Evolutionary conservation across 2,113 vertebrate genomes (phyloP), one percentile per base, ranked within the genome.

Genomic region (Octodon degus): DNA sequence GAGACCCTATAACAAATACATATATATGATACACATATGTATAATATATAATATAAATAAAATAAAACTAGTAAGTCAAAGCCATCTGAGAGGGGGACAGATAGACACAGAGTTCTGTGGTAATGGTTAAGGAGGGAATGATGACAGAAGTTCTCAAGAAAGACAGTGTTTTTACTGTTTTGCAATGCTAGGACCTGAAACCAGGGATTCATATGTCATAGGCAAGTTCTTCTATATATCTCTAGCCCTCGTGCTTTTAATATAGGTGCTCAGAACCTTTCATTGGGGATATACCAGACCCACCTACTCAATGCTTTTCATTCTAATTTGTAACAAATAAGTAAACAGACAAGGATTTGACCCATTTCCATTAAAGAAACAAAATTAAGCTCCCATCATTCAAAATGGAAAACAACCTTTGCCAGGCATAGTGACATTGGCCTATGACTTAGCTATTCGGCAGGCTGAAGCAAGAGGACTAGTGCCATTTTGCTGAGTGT

Each of bases 61-160:
- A 55, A 55, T 55, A 55, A 55, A 55, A 2, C 14, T 55, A 14
- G 53, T 55, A 55, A 55, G 53, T 55, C 53, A 55, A 55, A 55
- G 53, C 53, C 53, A 55, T 16, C 53, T 55, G 53, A 55, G 53
- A 3, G 2, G 13, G 53, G 53, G 13, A 55, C 12, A 55, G 53
- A 55, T 14, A 55, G 53, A 55, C 14, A 55, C 53, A 55, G 53
- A 84, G 14, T 6, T 88, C 74, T 89, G 16, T n/a, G 58, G 5
- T 47, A 8, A 83, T 3, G 37, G 40, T 60, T 67, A 90, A 76
- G 93, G 50, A 96, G 2, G 13, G 24, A 91, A 95, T 47, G 88
- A 55, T 67, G 50, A 81, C 68, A 96, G 84, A 97, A 60, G 30
- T 7, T 82, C 67, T 40, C 32, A 65, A 32, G 14, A 37, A 92